Base-by-base conservation (phyloP, 1,140 invertebrate genomes). In the Pseudobourletiella spinata region DNA sequence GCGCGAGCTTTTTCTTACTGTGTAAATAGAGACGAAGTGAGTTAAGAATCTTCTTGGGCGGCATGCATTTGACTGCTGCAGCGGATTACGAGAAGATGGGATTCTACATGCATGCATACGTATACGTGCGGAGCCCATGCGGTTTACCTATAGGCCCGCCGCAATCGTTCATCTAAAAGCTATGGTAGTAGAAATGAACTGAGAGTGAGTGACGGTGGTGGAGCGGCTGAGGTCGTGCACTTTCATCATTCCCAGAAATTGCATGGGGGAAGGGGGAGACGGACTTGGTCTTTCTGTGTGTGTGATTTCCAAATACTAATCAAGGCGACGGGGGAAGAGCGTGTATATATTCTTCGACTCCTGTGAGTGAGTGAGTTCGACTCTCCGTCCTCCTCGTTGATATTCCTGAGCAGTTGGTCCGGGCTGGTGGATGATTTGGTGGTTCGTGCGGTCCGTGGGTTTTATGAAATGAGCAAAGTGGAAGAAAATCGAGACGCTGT, bases 401-500 rank as follows among this genome's bases (percentile, higher is more conserved):
- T 39, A 39, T 39, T 39, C 32, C n/a, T 39, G 32, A 39, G 32
- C n/a, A n/a, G 32, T 11, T 39, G 32, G 32, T 39, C n/a, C 32
- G 32, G n/a, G 32, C n/a, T 39, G 32, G 32, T 39, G 32, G 32
- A 39, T 39, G 32, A 39, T 39, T 39, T 39, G 32, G 8, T 39
- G 32, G 32, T 39, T 8, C 8, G n/a, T n/a, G 32, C n/a, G 32
- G 8, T 46, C 4, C 4, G 18, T 46, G 22, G 44, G 15, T 46
- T 8, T 8, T 46, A 14, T 46, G 18, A 46, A 46, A 20, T 14
- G 44, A 46, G 22, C 8, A 46, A 20, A 51, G 48, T 18, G 48
- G 48, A 22, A 51, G 48, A 22, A 51, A 51, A 51, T 25, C 8
- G 48, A 51, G 48, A 51, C 14, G 24, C 48, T 51, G 48, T 51